A percentile compares a stretch with the other conserved stretches of the same genome.
phyloP scores from a whole-genome alignment of 2,888 invertebrate species.

The Argynnis bischoffii region DNA sequence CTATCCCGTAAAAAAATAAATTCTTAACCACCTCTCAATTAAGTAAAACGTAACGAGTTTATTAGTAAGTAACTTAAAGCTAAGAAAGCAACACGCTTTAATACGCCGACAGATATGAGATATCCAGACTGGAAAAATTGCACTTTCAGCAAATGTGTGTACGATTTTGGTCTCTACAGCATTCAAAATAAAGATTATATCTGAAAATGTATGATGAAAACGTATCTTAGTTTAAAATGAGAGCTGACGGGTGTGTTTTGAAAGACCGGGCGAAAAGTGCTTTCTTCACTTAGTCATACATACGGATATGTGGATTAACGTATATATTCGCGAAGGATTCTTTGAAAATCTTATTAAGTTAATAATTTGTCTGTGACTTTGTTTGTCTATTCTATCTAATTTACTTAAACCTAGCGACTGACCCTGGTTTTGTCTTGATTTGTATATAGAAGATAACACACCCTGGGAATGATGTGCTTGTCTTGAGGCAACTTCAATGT shows the following conservation, averaged over 20 bases:
- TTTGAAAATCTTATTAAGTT: too few species aligned
- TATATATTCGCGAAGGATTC: too few species aligned
- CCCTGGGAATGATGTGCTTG: too few species aligned
- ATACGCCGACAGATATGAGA: constrained; percentile 31
- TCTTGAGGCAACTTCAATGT: too few species aligned
- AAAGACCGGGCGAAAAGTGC: constrained; percentile 30
- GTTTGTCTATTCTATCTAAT: too few species aligned
- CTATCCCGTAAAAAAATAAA: too few species aligned
- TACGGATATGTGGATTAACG: constrained; percentile 7
- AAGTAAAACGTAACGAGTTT: not conserved
- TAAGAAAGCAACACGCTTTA: constrained; percentile 24
- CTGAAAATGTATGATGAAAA: constrained; percentile 4
- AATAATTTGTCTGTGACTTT: too few species aligned
- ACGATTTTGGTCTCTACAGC: constrained; percentile 6
- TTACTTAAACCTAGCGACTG: too few species aligned
- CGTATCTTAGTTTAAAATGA: constrained; percentile 23
- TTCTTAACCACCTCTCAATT: not conserved
- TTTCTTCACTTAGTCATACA: constrained; percentile 26
- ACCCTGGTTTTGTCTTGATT: too few species aligned
- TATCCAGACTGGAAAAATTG: constrained; percentile 31
- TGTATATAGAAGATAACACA: too few species aligned
- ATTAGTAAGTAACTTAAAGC: constrained; percentile 1
- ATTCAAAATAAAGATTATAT: not conserved
- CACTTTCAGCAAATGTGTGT: constrained; percentile 16
- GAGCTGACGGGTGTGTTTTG: constrained; percentile 30